Base-by-base conservation (phyloP, 1,140 invertebrate genomes). In the Drosophila suzukii region DNA sequence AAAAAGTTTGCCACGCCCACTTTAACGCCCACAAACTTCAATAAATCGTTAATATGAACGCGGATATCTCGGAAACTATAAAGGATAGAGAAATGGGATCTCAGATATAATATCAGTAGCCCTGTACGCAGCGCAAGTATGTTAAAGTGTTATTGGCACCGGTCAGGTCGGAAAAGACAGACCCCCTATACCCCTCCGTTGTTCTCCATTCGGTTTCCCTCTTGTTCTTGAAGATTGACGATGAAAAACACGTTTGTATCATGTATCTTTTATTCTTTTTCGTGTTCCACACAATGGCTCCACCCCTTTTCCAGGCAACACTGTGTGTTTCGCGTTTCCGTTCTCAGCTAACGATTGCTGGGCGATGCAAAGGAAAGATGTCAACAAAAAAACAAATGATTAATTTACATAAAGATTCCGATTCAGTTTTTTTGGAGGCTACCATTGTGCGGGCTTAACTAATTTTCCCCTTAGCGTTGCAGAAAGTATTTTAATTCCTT, bases 221-320 rank as follows among this genome's bases (percentile, higher is more conserved):
- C 15, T 17, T 36, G 17, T 34, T 6, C 27, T 20, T 50, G 41
- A 71, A 75, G 83, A 86, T 86, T 71, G 75, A 85, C 75, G 20
- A 20, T 20, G 20, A 20, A 20, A 53, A 70, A 81, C 76, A 68
- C 53, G 61, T 65, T 63, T 78, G 34, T 65, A 55, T 59, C 44
- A 32, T 63, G 39, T 61, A 50, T 58, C 54, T 59, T 60, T 61
- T 34, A 53, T 60, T 56, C 24, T 61, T 49, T 51, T 39, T 80
- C 46, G 20, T 47, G 57, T 51, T 46, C 32, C 57, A 38, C 72
- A 71, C 49, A 32, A 61, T 54, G 66, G 56, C 51, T 60, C 60
- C 51, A 57, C 27, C 36, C 32, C 43, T 11, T 57, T 24, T 12
- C 6, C 11, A 41, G 4, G 41, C 55, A 60, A 65, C 8, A 59